Conservation (phyloP, 2,888 invertebrate genomes). For the Augiades crinisus region DNA sequence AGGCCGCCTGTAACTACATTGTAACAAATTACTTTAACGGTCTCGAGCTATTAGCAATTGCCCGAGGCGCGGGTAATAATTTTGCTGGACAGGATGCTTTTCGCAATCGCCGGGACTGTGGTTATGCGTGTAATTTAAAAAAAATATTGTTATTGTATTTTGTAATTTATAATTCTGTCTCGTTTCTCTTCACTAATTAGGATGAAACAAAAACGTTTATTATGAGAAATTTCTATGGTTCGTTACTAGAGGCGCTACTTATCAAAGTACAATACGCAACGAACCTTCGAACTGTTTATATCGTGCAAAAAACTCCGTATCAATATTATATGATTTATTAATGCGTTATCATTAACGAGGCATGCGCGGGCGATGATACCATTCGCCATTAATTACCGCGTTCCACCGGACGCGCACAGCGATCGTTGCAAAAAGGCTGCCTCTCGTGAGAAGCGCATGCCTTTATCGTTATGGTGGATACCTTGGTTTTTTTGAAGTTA, state of each 20-base stretch:
- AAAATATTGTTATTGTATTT: too few relatives aligned
- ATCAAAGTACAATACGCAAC: too few relatives aligned
- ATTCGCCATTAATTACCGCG: not conserved
- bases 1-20: not conserved
- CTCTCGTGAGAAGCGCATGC: not conserved
- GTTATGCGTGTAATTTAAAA: too few relatives aligned
- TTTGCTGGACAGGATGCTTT: not conserved
- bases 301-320: too few relatives aligned
- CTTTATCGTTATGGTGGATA: not conserved
- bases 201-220: too few relatives aligned
- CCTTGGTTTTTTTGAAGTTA: too few relatives aligned
- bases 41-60: not conserved
- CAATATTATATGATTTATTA: too few relatives aligned
- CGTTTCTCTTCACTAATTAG: too few relatives aligned
- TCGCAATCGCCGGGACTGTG: not conserved
- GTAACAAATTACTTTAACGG: not conserved
- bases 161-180: too few relatives aligned
- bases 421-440: not conserved
- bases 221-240: too few relatives aligned
- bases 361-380: not conserved
- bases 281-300: too few relatives aligned
- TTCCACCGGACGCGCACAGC: slow-evolving; percentile 1
- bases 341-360: not conserved
- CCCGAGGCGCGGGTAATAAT: not conserved
- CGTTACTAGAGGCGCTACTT: too few relatives aligned